These are phyloP conservation scores for Drosophila saltans DNA, from an alignment of 1,140 invertebrate genomes.

Conservation along the genomic window DNA sequence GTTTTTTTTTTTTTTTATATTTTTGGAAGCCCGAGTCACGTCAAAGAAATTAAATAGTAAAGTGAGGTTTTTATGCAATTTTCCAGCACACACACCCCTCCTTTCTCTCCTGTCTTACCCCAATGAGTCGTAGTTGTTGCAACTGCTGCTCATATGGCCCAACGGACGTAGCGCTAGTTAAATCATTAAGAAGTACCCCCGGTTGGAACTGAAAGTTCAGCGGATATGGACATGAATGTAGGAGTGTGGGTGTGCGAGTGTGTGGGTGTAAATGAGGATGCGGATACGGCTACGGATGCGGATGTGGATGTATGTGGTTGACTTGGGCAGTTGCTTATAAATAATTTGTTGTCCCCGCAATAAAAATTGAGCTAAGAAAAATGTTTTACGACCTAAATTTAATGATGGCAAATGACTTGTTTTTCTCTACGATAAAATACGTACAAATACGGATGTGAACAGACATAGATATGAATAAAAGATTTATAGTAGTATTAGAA, in stretches of 20 bases:
- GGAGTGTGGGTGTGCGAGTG: conserved; percentile 3
- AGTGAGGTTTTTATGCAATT: conserved; percentile 51
- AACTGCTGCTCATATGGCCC: background rate
- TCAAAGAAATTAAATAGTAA: conserved; percentile 71
- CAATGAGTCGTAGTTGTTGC: background rate
- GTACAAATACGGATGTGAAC: background rate
- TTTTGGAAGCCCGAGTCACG: conserved; percentile 52
- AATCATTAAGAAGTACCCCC: conserved; percentile 58
- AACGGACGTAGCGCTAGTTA: conserved; percentile 46
- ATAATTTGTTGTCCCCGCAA: conserved; percentile 43
- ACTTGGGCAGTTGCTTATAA: conserved; percentile 29
- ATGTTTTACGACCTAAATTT: conserved; percentile 52
- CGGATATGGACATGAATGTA: conserved; percentile 10
- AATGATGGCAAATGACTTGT: conserved; percentile 36
- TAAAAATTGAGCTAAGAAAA: conserved; percentile 33
- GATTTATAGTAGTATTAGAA: too few relatives aligned
- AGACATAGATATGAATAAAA: too few relatives aligned
- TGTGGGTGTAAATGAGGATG: conserved; percentile 16
- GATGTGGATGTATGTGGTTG: conserved; percentile 7
- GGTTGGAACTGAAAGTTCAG: conserved; percentile 12
- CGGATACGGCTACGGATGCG: conserved; percentile 14
- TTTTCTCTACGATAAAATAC: background rate
- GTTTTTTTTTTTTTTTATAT: background rate
- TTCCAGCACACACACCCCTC: background rate
- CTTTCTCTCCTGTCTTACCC: too few relatives aligned